These are phyloP conservation scores for Heliothis subflexa DNA, from an alignment of 1,140 invertebrate species.

Conservation along the genomic window DNA sequence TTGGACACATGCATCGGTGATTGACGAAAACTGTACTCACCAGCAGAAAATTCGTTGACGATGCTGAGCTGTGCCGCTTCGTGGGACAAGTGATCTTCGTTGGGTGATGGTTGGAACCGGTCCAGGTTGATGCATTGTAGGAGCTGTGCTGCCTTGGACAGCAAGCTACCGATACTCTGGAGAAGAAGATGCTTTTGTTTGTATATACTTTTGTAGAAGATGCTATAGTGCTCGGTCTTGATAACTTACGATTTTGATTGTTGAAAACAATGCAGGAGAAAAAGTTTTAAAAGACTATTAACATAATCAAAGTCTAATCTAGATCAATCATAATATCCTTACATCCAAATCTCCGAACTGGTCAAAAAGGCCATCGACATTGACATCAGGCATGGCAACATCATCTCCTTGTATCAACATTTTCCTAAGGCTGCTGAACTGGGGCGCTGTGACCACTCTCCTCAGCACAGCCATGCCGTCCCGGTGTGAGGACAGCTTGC, in stretches of 20 bases:
- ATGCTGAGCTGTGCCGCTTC: slow-evolving; percentile 86
- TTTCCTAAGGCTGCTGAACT: slow-evolving; percentile 59
- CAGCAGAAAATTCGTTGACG: slow-evolving; percentile 87
- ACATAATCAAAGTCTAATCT: background rate
- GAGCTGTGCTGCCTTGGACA: slow-evolving; percentile 78
- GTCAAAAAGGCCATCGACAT: slow-evolving; percentile 73
- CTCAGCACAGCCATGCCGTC: slow-evolving; percentile 81
- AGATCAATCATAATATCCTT: slow-evolving; percentile 20
- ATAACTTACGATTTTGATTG: background rate
- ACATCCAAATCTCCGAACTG: slow-evolving; percentile 77
- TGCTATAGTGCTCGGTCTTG: no score
- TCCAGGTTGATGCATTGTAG: slow-evolving; percentile 88
- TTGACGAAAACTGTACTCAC: slow-evolving; percentile 56
- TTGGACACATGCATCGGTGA: no score
- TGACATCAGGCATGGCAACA: slow-evolving; percentile 58
- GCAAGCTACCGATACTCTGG: slow-evolving; percentile 64
- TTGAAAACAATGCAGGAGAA: background rate
- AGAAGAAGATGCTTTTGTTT: slow-evolving; percentile 24
- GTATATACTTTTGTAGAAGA: background rate
- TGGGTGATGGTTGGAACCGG: slow-evolving; percentile 85
- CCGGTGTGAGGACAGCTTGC: slow-evolving; percentile 80
- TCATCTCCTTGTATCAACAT: slow-evolving; percentile 57
- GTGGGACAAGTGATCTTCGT: slow-evolving; percentile 84
- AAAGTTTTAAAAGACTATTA: background rate
- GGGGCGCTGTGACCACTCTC: slow-evolving; percentile 70